Base-by-base conservation (phyloP, 2,888 invertebrate genomes). In the Polydrusus cervinus region DNA sequence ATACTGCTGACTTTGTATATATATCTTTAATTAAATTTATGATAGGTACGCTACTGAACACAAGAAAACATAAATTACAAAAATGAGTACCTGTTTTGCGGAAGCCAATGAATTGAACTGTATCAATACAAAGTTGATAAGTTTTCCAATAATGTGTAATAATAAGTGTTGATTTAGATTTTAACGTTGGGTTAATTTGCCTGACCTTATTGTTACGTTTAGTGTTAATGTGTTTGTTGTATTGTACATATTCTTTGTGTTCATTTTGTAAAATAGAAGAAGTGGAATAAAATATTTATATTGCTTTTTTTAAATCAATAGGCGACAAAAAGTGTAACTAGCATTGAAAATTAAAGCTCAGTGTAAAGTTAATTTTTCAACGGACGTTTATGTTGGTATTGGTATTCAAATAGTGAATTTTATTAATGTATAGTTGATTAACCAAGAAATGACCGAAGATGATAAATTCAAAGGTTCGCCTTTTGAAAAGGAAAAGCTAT, bases 51-150 rank as follows among this genome's bases (percentile, higher is more conserved):
- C 45, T 45, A 45, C 45, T 45, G 45, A 45, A n/a, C 5, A n/a
- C 2, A n/a, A n/a, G 45, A 45, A 45, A 45, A n/a, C 13, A 45
- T 45, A n/a, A 45, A 45, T 11, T 7, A 45, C 13, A 3, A 45
- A 10, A n/a, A 45, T 45, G 5, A 45, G 6, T 45, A n/a, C 5
- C 14, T n/a, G 9, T 14, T 45, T 45, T n/a, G 45, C 45, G 13
- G 45, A 14, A n/a, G 45, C 45, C 45, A 45, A 45, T 45, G 45
- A 45, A 9, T 45, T 45, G 45, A 45, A 45, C 13, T 45, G n/a
- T n/a, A 45, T 45, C 3, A 3, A 34, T 34, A 34, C 34, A 34
- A 8, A 10, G 8, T 34, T 45, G 45, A n/a, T n/a, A 45, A n/a
- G 45, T 34, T 45, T 45, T 45, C 45, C 45, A 45, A 45, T 45